A percentile compares a stretch with the other conserved stretches of the same genome.
Evolutionary conservation across 1,140 invertebrate genomes (phyloP).

Genomic region (Meloidogyne chitwoodi): DNA sequence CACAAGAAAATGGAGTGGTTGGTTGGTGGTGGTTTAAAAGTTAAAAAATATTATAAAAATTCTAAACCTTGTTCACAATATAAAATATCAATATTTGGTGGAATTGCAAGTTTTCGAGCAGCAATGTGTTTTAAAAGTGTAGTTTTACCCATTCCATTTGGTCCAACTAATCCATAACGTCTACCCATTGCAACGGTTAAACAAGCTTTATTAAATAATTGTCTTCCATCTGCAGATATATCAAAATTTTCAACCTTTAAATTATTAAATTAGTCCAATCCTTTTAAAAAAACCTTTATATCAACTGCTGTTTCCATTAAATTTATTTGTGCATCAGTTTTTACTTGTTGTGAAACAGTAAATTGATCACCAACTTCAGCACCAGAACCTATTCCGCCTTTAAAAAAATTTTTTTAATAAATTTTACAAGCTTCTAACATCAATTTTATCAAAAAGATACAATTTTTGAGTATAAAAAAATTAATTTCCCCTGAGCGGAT

Average conservation of each 20-base stretch:
- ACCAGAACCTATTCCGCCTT: constrained; percentile 61
- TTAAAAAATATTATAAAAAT: background rate
- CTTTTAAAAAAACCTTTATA: constrained; percentile 72
- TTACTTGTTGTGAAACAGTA: constrained; percentile 84
- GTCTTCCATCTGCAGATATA: constrained; percentile 92
- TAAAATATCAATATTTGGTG: constrained; percentile 90
- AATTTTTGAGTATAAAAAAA: background rate
- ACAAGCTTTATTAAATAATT: constrained; percentile 93
- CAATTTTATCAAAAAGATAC: background rate
- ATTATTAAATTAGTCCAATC: background rate
- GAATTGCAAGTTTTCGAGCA: constrained; percentile 78
- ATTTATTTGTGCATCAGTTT: constrained; percentile 75
- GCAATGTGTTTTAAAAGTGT: constrained; percentile 81
- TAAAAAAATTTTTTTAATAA: background rate
- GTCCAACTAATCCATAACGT: constrained; percentile 93
- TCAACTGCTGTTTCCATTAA: constrained; percentile 89
- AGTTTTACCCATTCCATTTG: constrained; percentile 98
- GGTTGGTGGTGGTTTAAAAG: no score
- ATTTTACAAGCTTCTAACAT: no score
- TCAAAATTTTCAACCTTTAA: constrained; percentile 83
- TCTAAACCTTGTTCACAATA: constrained; percentile 78
- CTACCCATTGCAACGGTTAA: constrained; percentile 86
- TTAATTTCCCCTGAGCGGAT: background rate
- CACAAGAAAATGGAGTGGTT: no score
- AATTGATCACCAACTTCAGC: constrained; percentile 87